Evolutionary conservation across 2,797 vertebrate genomes (phyloP), one percentile per base, ranked within the genome.

Genomic region (Ambastaia sidthimunki): DNA sequence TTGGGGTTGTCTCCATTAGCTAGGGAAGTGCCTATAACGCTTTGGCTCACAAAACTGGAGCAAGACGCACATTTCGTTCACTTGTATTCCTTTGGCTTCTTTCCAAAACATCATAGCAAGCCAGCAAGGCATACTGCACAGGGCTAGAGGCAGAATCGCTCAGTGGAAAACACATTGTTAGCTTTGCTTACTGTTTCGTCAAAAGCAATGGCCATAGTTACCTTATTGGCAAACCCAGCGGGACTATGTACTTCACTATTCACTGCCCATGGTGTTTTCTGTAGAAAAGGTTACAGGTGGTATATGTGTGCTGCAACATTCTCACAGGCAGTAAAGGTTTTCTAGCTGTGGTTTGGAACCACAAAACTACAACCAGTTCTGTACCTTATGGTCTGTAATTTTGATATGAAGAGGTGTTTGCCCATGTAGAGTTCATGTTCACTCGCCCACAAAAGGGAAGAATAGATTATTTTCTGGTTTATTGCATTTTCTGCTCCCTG

Each of bases 141-240:
- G 83, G 83, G 86, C 85, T 84, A 55, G 80, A 82, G 84, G 81
- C 78, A 25, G 81, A 80, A 50, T 57, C 66, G 84, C 86, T 87
- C 80, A 19, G 76, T 87, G 85, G 80, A 83, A 89, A 91, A 88
- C 67, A 71, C 87, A 86, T 84, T 88, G 88, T 87, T 89, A 84
- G 83, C 88, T 91, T 89, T 89, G 84, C 85, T 81, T 74, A 76
- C 80, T 25, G 86, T 91, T 92, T 91, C 84, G 87, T 85, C 81
- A 52, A 80, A 82, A 89, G 87, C 85, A 83, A 74, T 85, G 87
- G 76, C 83, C 84, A 81, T 91, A 87, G 90, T 88, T 80, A 82
- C 78, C 80, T 85, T 86, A 88, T 84, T 89, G 87, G 85, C 78
- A 74, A 88, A 80, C 85, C 87, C 84, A 48, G 76, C 12, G 90